Percentiles rank a stretch among this genome's conserved stretches.
These are phyloP conservation scores for Epizoanthus ramosus DNA, from an alignment of 92 coral and sea anemone genomes.

Conservation along the genomic window DNA sequence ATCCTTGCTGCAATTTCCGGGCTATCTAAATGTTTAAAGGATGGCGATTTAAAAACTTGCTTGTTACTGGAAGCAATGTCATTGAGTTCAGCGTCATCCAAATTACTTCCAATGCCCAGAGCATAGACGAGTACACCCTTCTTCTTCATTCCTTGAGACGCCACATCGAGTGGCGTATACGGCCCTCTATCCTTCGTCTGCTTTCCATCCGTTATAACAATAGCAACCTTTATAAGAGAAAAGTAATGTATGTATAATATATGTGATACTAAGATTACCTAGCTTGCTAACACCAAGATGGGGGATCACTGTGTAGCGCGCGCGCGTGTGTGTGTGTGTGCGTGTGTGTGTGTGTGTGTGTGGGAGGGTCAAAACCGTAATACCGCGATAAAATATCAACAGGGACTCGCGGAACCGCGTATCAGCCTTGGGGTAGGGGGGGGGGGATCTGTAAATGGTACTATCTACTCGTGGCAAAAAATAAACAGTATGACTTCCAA, in stretches of 20 bases:
- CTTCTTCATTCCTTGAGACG: slow-evolving; percentile 26
- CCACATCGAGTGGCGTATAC: slow-evolving; percentile 26
- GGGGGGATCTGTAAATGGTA: no score
- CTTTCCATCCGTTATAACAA: slow-evolving; percentile 52
- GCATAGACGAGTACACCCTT: slow-evolving; percentile 16
- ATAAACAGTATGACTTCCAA: no score
- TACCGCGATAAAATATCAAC: no score
- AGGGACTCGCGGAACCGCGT: no score
- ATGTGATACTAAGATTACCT: no score
- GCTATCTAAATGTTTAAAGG: background rate
- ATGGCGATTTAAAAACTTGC: slow-evolving; percentile 27
- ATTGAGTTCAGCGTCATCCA: slow-evolving; percentile 24
- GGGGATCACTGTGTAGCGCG: no score
- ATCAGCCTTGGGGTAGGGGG: no score
- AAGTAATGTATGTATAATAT: background rate
- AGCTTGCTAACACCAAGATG: no score
- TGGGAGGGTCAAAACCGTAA: no score
- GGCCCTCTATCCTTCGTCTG: slow-evolving; percentile 41
- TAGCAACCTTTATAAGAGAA: slow-evolving; percentile 29
- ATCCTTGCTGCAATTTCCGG: background rate
- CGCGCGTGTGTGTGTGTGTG: no score
- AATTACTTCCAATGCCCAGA: slow-evolving; percentile 26
- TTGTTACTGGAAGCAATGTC: slow-evolving; percentile 39
- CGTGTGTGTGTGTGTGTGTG: no score
- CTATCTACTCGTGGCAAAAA: no score